Percentiles rank a stretch among this genome's conserved stretches.
Evolutionary conservation across 1,140 invertebrate genomes (phyloP).

Genomic region (Chlorops oryzae): DNA sequence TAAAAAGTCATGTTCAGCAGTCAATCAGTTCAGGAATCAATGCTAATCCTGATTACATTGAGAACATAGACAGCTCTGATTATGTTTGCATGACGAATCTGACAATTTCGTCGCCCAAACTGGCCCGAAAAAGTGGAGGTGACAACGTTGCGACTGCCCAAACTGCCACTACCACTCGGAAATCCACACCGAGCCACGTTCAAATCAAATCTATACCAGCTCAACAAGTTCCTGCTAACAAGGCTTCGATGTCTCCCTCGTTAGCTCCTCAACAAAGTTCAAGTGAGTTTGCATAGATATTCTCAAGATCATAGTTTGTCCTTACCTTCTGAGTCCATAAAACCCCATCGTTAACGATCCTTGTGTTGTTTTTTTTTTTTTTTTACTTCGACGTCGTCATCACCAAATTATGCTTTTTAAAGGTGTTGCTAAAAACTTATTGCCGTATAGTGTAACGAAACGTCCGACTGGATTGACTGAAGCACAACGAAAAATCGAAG

Average conservation of each 20-base stretch:
- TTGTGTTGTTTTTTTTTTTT: neutral
- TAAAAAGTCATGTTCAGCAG: constrained; percentile 24
- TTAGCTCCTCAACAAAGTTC: neutral
- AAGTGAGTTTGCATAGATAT: neutral
- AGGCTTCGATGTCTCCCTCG: neutral
- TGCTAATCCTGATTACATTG: constrained; percentile 47
- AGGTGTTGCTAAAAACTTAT: constrained; percentile 58
- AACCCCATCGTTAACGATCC: neutral
- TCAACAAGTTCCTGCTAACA: neutral
- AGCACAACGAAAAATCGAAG: constrained; percentile 85
- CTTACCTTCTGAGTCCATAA: neutral
- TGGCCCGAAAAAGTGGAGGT: constrained; percentile 10
- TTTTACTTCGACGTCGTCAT: constrained; percentile 7
- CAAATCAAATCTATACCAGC: neutral
- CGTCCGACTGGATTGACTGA: constrained; percentile 78
- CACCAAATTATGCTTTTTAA: neutral
- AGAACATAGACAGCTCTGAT: constrained; percentile 62
- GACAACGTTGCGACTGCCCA: constrained; percentile 5
- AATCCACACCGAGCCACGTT: constrained; percentile 13
- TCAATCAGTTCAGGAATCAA: neutral
- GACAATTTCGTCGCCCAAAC: constrained; percentile 6
- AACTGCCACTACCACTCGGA: constrained; percentile 2
- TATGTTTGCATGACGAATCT: constrained; percentile 61
- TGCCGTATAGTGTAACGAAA: constrained; percentile 84
- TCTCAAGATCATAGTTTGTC: neutral